Conservation (phyloP, 1,140 invertebrate species). For the Condylostylus longicornis region DNA sequence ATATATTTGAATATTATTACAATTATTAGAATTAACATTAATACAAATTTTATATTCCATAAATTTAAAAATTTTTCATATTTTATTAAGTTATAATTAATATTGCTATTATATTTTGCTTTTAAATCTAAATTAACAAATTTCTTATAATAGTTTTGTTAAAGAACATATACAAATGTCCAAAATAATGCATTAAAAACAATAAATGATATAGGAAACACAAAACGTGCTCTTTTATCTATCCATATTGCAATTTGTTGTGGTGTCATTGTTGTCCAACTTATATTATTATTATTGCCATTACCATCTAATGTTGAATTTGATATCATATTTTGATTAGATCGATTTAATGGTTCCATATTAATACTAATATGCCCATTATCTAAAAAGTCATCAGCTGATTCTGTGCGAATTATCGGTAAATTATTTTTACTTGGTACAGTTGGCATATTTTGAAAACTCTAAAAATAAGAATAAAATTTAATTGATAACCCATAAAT, state of each 20-base stretch:
- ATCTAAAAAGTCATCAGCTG: conserved; percentile 13
- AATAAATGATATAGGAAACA: conserved; percentile 63
- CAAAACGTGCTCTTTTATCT: conserved; percentile 52
- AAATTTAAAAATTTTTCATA: too few relatives aligned
- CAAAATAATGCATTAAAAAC: conserved; percentile 75
- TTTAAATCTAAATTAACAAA: too few relatives aligned
- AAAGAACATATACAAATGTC: conserved; percentile 49
- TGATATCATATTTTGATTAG: conserved; percentile 9
- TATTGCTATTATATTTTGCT: too few relatives aligned
- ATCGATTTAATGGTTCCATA: conserved; percentile 3
- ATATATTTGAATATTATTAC: too few relatives aligned
- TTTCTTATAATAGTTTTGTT: too few relatives aligned
- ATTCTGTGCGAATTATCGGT: conserved; percentile 15
- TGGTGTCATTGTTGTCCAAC: conserved; percentile 69
- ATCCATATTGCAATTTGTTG: conserved; percentile 78
- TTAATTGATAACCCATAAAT: too few relatives aligned
- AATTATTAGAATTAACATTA: too few relatives aligned
- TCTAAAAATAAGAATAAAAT: conserved; percentile 1
- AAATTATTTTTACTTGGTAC: conserved; percentile 21
- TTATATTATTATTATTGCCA: conserved; percentile 18
- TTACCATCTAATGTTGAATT: not conserved
- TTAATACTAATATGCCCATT: conserved; percentile 5
- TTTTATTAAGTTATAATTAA: too few relatives aligned
- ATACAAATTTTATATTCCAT: too few relatives aligned
- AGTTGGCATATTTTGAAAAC: conserved; percentile 23